These are phyloP conservation scores for Teleopsis dalmanni DNA, from an alignment of 1,140 invertebrate genomes.

Conservation along the genomic window DNA sequence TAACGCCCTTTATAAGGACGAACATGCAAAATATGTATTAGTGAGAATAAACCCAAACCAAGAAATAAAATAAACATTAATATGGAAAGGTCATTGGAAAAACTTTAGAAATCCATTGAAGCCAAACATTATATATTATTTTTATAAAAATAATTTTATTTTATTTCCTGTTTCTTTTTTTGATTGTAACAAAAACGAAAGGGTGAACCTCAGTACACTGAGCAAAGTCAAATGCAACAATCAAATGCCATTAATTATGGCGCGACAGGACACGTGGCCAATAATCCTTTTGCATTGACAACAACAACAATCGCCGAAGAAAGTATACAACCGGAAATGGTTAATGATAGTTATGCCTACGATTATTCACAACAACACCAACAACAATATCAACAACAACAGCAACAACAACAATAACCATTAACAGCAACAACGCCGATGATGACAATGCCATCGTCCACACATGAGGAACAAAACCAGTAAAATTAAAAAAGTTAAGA, in stretches of 20 bases:
- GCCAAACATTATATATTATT: not conserved
- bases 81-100: no score
- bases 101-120: no score
- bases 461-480: no score
- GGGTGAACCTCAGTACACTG: slow-evolving; percentile 24
- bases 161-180: not conserved
- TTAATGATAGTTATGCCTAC: slow-evolving; percentile 24
- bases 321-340: slow-evolving; percentile 53
- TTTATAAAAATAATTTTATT: not conserved
- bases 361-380: slow-evolving; percentile 32
- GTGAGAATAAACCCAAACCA: no score
- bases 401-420: slow-evolving; percentile 3
- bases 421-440: slow-evolving; percentile 13
- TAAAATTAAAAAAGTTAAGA: no score
- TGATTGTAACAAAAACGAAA: not conserved
- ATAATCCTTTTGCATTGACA: slow-evolving; percentile 53
- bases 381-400: slow-evolving; percentile 10
- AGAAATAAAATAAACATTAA: no score
- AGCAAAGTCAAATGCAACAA: slow-evolving; percentile 43
- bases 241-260: slow-evolving; percentile 46
- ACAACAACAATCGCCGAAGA: slow-evolving; percentile 46
- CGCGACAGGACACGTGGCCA: slow-evolving; percentile 50
- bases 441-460: slow-evolving; percentile 8
- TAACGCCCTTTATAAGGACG: no score
- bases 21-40: no score